Base-by-base conservation (phyloP, 1,140 invertebrate species). In the Aphaenogaster floridana region DNA sequence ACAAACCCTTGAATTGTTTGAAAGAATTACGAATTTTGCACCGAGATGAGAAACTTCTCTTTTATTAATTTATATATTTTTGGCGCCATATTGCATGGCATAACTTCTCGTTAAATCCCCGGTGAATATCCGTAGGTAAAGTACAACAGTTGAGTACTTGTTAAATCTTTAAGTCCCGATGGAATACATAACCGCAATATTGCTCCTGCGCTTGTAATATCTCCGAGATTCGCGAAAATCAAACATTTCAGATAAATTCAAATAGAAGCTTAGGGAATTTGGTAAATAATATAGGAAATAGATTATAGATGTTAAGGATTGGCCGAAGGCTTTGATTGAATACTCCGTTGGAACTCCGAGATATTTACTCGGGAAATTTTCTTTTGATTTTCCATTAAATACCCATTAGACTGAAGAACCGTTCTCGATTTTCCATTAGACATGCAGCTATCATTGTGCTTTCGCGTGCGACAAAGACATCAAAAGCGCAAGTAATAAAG, bases 81-180 rank as follows among this genome's bases (percentile, higher is more conserved):
- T 21, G 6, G 28, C 17, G 28, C 28, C n/a, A 6, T 21, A 11
- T 42, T 39, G 54, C 54, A 6, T 1, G 1, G 52, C 15, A 42
- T 45, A 84, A 59, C 68, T 64, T 61, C 13, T 50, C n/a, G 21
- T 45, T 45, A 71, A 28, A 9, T 34, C 64, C 64, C 50, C 5
- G 15, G 42, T 61, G 80, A 42, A 48, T 83, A 74, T 7, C 4
- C 36, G 15, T 57, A 61, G 45, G 68, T 36, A 63, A 74, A 76
- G 28, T 84, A 69, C 66, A 69, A 50, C 42, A 21, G 42, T n/a
- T 74, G 61, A 84, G 54, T 76, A 84, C 80, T 84, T 28, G 48
- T 80, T 74, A 74, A 84, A 84, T 84, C 69, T 61, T 42, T 15
- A 11, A 4, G 15, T 84, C 69, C 42, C 80, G 7, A 8, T 36